Evolutionary conservation across 2,797 vertebrate genomes (phyloP).

Genomic region (Squalus acanthias): DNA sequence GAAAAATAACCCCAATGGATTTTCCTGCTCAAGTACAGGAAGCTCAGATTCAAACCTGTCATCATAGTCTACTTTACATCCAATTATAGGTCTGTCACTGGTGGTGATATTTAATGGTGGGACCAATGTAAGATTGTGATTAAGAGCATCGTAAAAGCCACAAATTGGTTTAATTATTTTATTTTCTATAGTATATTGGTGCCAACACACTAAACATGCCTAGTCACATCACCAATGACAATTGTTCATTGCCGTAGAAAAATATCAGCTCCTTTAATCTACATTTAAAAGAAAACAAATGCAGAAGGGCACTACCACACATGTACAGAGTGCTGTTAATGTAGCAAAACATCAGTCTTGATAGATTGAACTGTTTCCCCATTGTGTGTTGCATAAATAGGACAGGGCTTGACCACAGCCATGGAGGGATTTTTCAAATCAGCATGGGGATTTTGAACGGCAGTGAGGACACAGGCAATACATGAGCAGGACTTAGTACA

Average conservation of each 20-base stretch:
- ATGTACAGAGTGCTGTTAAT: not conserved
- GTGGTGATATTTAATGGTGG: not conserved
- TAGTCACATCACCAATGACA: not conserved
- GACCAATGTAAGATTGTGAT: not conserved
- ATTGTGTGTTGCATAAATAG: not conserved
- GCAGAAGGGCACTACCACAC: too few relatives aligned
- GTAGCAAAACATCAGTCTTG: not conserved
- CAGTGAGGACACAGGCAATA: not conserved
- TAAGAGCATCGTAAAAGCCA: not conserved
- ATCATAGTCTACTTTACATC: not conserved
- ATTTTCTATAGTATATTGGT: not conserved
- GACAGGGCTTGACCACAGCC: not conserved
- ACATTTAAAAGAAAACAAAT: too few relatives aligned
- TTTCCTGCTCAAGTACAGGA: not conserved
- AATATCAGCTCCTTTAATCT: not conserved
- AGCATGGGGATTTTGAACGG: not conserved
- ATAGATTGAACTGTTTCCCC: not conserved
- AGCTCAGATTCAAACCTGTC: not conserved
- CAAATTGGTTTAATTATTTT: not conserved
- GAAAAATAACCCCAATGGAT: not conserved
- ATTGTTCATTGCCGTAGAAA: not conserved
- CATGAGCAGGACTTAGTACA: not conserved
- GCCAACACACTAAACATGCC: not conserved
- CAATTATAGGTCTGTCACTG: not conserved
- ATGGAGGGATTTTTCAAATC: not conserved